Base-by-base conservation (phyloP, 2,113 vertebrate genomes). In the Ailurus styani region DNA sequence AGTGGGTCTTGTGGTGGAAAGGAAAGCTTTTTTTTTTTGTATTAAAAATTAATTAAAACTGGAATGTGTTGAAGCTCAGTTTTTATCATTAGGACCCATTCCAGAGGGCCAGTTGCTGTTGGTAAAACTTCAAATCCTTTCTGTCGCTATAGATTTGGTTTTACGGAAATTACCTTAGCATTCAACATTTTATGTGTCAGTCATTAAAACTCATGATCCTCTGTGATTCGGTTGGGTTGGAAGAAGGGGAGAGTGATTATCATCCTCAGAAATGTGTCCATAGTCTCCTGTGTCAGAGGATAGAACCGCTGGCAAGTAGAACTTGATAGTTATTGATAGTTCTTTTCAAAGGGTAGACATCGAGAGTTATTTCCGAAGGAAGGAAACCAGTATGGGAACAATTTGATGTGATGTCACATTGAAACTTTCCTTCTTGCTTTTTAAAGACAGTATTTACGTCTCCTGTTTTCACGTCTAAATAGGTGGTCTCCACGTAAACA, bases 11-110 rank as follows among this genome's bases (percentile, higher is more conserved):
- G 94, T 90, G 88, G 97, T 98, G 97, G 94, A 98, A 97, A 98
- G 97, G 96, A 87, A 98, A 92, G 88, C 55, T 96, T 98, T 98
- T 96, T 75, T 75, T 77, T 50, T 78, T 60, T 98, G 97, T 98
- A 98, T 98, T 96, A 98, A 98, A 98, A 98, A 98, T 98, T 97
- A 98, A 98, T 98, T 98, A 89, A 96, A 98, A 97, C 87, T 87
- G 85, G 60, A 87, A 98, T 97, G 97, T 98, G 78, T 97, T 79
- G 97, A 91, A 90, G 79, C 97, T 97, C 75, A 42, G 87, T 97
- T 98, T 98, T 98, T 98, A 90, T 98, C 98, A 97, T 98, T 98
- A 98, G 95, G 92, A 95, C 94, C 95, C 97, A 83, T 98, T 98
- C 96, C 97, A 34, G 90, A 97, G 73, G 64, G 72, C 96, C 96